Conservation (phyloP, 2,797 vertebrate genomes). For the Brachymystax lenok region DNA sequence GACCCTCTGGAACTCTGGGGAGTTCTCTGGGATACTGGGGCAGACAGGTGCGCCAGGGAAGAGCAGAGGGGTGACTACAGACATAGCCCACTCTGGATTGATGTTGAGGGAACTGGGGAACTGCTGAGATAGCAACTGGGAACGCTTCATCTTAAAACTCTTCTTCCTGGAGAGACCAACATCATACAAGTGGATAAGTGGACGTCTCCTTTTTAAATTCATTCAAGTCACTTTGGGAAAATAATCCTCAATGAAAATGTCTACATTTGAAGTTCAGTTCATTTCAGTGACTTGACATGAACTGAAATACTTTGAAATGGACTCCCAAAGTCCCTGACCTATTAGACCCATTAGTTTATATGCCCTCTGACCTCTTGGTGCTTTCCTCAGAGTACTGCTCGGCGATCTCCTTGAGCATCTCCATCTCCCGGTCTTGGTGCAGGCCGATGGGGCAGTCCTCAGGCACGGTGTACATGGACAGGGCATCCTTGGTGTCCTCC, state of each 20-base stretch:
- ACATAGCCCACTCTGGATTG: slow-evolving; percentile 71
- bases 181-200: slow-evolving; percentile 11
- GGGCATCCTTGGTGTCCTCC: slow-evolving; percentile 85
- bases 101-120: slow-evolving; percentile 60
- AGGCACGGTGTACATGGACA: slow-evolving; percentile 87
- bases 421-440: slow-evolving; percentile 87
- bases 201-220: not conserved
- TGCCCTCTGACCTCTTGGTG: slow-evolving; percentile 78
- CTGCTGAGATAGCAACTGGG: slow-evolving; percentile 89
- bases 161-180: slow-evolving; percentile 82
- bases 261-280: slow-evolving; percentile 38
- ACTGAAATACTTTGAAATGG: not conserved
- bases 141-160: slow-evolving; percentile 91
- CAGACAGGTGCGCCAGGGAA: slow-evolving; percentile 30
- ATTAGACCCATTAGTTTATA: not conserved
- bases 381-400: slow-evolving; percentile 87
- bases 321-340: not conserved
- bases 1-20: slow-evolving; percentile 93
- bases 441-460: slow-evolving; percentile 97
- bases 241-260: not conserved
- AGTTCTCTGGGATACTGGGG: slow-evolving; percentile 38
- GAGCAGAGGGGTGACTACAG: slow-evolving; percentile 55
- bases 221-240: not conserved
- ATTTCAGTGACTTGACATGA: no score
- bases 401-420: slow-evolving; percentile 87